Base-by-base conservation (phyloP, 2,797 vertebrate genomes). In the Danio tinwini region DNA sequence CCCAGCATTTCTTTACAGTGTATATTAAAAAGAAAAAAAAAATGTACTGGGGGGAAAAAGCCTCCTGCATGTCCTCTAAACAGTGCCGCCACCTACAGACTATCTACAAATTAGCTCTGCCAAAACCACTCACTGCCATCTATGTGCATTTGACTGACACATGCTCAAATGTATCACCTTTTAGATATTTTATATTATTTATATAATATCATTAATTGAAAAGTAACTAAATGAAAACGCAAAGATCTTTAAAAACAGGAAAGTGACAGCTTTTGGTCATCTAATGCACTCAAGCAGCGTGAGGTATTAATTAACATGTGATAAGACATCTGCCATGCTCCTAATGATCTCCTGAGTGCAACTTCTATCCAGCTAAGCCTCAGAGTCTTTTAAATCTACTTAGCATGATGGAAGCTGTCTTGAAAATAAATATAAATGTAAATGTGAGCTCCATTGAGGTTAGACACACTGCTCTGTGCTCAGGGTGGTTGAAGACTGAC, bases 251-350 rank as follows among this genome's bases (percentile, higher is more conserved):
- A 37, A 58, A 9, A 16, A 17, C 8, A 39, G 19, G 29, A 16
- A 80, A 87, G 82, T 86, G 84, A 77, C 47, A 4, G 67, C 80
- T 82, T 76, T 81, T 79, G 29, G 83, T 83, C 86, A 86, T 75
- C 76, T 86, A 73, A 86, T 84, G 58, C 63, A 81, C 83, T 81
- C 80, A 85, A 87, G 82, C 78, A 86, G 84, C 71, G 42, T 84
- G 71, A 88, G 78, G 87, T 86, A 84, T 88, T 88, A 90, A 90
- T 90, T 86, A 91, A 89, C 86, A 83, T 47, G 64, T 75, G 88
- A 87, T 88, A 89, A 90, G 80, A 90, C 89, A 91, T 90, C 90
- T 92, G 90, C 87, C 87, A 84, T 44, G 82, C 83, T 87, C 85
- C 84, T 83, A 74, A 83, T 71, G 74, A 83, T 81, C 85, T 88